These are phyloP conservation scores for Tautogolabrus adspersus DNA, from an alignment of 2,113 vertebrate species.

Conservation along the genomic window DNA sequence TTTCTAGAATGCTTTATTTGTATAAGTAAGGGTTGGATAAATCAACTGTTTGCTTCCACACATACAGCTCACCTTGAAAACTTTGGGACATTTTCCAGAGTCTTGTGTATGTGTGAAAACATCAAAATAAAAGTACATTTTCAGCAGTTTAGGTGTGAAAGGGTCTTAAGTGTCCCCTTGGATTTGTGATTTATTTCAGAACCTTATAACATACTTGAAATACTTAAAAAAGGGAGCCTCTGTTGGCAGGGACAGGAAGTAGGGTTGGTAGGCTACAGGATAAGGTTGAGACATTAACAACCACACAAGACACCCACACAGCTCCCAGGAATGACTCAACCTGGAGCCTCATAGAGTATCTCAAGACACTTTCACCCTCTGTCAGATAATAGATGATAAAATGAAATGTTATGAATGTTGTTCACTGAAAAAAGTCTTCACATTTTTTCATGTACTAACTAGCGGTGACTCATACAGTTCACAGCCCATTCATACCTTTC, in stretches of 20 bases:
- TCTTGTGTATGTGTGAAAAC: too few relatives aligned
- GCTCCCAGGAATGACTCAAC: neutral
- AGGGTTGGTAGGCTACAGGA: conserved; percentile 15
- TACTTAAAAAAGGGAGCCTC: neutral
- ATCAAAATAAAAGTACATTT: too few relatives aligned
- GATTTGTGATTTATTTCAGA: conserved; percentile 58
- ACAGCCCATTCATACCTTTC: neutral
- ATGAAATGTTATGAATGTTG: neutral
- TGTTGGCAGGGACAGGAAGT: neutral
- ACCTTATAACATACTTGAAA: conserved; percentile 29
- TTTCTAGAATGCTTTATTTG: too few relatives aligned
- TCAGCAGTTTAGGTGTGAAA: too few relatives aligned
- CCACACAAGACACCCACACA: neutral
- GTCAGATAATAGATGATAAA: neutral
- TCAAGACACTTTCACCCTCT: conserved; percentile 6
- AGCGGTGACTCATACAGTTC: neutral
- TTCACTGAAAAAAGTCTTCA: too few relatives aligned
- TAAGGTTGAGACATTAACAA: neutral
- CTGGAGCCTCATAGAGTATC: neutral
- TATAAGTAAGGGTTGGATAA: too few relatives aligned
- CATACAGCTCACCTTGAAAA: too few relatives aligned
- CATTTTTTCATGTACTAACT: neutral
- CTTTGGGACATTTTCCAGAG: too few relatives aligned
- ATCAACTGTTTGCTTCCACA: too few relatives aligned
- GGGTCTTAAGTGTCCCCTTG: conserved; percentile 22